phyloP scores from a whole-genome alignment of 2,113 vertebrate genomes.

The Petroica traversi region DNA sequence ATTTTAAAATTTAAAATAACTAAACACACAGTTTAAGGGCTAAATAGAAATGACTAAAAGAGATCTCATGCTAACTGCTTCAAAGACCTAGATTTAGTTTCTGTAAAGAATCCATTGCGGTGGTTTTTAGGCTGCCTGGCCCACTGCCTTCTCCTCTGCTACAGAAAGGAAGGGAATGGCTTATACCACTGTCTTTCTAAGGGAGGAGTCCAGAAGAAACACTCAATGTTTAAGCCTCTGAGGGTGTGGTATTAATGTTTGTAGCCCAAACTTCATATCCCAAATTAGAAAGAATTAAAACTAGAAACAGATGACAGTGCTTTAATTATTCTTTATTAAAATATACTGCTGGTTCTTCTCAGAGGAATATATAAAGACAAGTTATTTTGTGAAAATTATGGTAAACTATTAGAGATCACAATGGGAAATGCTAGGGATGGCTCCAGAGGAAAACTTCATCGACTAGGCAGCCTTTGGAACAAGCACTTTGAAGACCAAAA shows the following conservation, averaged over 20 bases:
- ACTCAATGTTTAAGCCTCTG: background rate
- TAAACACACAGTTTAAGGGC: background rate
- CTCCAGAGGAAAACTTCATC: background rate
- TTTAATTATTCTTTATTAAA: slow-evolving; percentile 8
- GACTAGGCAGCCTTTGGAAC: background rate
- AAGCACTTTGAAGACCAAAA: background rate
- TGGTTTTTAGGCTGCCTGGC: background rate
- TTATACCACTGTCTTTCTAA: background rate
- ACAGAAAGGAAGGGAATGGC: background rate
- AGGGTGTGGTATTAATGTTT: background rate
- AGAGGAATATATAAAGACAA: background rate
- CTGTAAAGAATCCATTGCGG: background rate
- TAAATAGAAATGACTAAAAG: background rate
- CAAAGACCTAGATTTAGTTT: background rate
- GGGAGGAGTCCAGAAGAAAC: background rate
- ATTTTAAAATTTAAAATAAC: background rate
- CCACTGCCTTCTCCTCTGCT: background rate
- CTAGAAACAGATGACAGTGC: slow-evolving; percentile 4
- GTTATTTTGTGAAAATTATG: background rate
- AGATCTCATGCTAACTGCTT: background rate
- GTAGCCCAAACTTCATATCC: background rate
- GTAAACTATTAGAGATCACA: background rate
- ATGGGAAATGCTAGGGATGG: background rate
- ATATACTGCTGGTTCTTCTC: background rate
- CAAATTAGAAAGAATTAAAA: slow-evolving; percentile 21